Evolutionary conservation across 2,797 vertebrate genomes (phyloP).

Genomic region (Eulemur rubriventer): DNA sequence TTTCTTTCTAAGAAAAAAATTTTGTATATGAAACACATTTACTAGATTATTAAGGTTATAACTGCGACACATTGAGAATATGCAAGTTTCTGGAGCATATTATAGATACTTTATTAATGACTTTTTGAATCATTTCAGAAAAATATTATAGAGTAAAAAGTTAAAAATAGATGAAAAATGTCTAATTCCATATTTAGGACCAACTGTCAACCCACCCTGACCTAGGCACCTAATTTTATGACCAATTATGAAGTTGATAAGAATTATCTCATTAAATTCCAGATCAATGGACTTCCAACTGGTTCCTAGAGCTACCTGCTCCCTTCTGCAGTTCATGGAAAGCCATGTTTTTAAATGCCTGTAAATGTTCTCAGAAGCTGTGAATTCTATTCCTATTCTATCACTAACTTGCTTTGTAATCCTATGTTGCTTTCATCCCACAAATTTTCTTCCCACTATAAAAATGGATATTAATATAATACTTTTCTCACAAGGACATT

Average conservation of each 20-base stretch:
- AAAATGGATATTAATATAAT: neutral
- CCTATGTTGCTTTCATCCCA: neutral
- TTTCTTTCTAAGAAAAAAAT: neutral
- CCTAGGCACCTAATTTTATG: neutral
- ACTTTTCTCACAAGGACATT: neutral
- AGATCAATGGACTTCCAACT: neutral
- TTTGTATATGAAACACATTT: neutral
- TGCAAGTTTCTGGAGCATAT: neutral
- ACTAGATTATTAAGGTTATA: neutral
- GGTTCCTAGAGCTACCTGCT: neutral
- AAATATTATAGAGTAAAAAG: neutral
- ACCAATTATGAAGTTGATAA: neutral
- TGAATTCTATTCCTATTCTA: neutral
- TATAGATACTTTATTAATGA: neutral
- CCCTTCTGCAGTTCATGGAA: neutral
- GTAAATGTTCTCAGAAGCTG: neutral
- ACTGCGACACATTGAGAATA: neutral
- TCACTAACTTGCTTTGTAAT: neutral
- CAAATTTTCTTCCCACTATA: neutral
- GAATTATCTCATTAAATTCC: slow-evolving; percentile 18
- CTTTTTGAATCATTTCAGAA: slow-evolving; percentile 29
- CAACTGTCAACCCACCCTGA: neutral
- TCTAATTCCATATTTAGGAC: slow-evolving; percentile 27
- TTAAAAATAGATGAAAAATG: neutral
- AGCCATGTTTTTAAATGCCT: neutral